Evolutionary conservation across 2,113 vertebrate genomes (phyloP).

Genomic region (Amazona vittata): DNA sequence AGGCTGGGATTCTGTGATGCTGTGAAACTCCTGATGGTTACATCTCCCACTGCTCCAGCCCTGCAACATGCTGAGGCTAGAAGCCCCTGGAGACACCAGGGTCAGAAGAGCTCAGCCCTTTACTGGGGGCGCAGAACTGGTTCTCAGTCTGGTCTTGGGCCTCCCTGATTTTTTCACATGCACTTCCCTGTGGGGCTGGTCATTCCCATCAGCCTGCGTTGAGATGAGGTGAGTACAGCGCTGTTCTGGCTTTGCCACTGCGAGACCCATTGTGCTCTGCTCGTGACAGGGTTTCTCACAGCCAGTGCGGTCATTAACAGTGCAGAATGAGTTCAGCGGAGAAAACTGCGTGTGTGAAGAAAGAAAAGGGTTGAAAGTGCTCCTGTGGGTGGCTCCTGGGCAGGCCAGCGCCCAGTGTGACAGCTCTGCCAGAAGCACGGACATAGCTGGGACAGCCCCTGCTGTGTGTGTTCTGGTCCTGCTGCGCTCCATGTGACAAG

Average conservation of each 20-base stretch:
- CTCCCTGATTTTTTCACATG: background rate
- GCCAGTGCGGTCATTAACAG: background rate
- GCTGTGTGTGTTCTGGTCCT: background rate
- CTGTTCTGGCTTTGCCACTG: background rate
- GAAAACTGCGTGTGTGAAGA: background rate
- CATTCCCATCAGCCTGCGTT: background rate
- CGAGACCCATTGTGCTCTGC: background rate
- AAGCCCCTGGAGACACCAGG: background rate
- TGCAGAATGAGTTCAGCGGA: background rate
- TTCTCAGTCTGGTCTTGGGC: background rate
- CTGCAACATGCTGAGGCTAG: background rate
- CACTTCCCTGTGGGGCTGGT: background rate
- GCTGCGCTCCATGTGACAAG: background rate
- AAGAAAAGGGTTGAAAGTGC: background rate
- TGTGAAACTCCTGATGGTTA: background rate
- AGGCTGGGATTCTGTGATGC: background rate
- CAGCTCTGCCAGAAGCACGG: background rate
- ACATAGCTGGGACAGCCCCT: background rate
- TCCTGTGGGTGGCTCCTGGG: background rate
- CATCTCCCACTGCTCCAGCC: background rate
- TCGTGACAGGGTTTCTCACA: background rate
- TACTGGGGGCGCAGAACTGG: background rate
- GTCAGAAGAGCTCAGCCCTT: background rate
- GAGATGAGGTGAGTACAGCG: background rate
- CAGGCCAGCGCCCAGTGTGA: background rate